phyloP scores from a whole-genome alignment of 2,113 vertebrate genomes.

The Corythaeola cristata region DNA sequence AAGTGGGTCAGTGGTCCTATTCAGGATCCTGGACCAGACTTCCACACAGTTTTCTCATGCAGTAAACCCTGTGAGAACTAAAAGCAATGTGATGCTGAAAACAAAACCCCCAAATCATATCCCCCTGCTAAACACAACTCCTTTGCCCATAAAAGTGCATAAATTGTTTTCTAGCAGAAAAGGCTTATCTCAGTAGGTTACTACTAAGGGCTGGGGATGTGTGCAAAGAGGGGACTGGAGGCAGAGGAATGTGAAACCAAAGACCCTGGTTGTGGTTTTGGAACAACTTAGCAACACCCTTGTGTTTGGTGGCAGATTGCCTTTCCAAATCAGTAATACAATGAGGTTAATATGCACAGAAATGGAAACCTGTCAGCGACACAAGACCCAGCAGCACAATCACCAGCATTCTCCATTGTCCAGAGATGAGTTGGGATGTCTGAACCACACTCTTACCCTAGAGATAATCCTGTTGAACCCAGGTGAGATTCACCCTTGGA shows the following conservation, averaged over 20 bases:
- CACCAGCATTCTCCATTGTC: neutral
- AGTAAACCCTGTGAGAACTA: neutral
- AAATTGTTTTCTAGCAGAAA: neutral
- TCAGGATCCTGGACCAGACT: neutral
- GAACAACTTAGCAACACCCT: neutral
- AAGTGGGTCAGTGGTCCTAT: too few species aligned
- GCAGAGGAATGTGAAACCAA: neutral
- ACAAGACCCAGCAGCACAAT: neutral
- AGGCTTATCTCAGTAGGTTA: neutral
- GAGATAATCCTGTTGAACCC: neutral
- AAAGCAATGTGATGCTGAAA: neutral
- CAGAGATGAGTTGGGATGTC: neutral
- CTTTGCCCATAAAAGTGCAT: neutral
- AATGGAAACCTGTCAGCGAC: neutral
- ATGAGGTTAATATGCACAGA: neutral
- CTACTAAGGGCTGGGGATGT: neutral
- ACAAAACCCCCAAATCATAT: neutral
- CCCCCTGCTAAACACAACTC: neutral
- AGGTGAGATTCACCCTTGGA: neutral
- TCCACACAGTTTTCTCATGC: rapidly evolving
- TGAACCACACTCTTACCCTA: neutral
- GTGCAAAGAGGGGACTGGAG: neutral
- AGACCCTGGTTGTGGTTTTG: neutral
- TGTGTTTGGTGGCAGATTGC: neutral
- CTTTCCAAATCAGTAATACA: neutral